Evolutionary conservation across 2,888 invertebrate species (phyloP), one percentile per base, ranked within the genome.

Genomic region (Scaptomyza polygonia): DNA sequence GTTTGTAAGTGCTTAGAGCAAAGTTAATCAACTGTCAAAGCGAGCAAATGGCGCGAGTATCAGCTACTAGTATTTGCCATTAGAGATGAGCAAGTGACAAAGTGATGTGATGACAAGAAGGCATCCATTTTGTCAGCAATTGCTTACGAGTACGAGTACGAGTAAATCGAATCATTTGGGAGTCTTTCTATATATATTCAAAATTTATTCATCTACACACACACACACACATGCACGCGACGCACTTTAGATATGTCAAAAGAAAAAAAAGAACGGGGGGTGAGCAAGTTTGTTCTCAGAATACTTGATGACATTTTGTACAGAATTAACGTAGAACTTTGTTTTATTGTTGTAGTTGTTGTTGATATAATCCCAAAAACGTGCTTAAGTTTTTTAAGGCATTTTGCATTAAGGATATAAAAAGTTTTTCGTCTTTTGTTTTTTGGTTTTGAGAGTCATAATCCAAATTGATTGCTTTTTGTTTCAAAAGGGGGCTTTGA

Each of bases 21-120:
- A 44, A 63, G 63, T 67, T 44, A 63, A 66, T 62, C 62, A 62
- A 36, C 67, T 62, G 62, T 62, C 62, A 66, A 25, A 5, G 40
- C 25, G 34, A 14, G 49, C 29, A 4, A 65, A 65, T 47, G 61
- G 30, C 14, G 40, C 64, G 36, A 21, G 34, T 32, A 40, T 27
- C 25, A 5, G 9, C 16, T 25, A n/a, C n/a, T n/a, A n/a, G n/a
- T n/a, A 25, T 5, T 5, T 25, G 25, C 25, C 5, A 6, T 21
- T 21, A 2, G 52, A 16, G 29, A 43, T 42, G 52, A 11, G 66
- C 18, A 18, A 40, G 66, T 49, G 66, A 42, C 66, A 18, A 25
- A 6, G 14, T 39, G 21, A 64, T 25, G 29, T 30, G n/a, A n/a
- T 5, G 1, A 4, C n/a, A 3, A 45, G n/a, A n/a, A n/a, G n/a